Evolutionary conservation across 2,797 vertebrate species (phyloP).

Genomic region (Phylloscopus collybita): DNA sequence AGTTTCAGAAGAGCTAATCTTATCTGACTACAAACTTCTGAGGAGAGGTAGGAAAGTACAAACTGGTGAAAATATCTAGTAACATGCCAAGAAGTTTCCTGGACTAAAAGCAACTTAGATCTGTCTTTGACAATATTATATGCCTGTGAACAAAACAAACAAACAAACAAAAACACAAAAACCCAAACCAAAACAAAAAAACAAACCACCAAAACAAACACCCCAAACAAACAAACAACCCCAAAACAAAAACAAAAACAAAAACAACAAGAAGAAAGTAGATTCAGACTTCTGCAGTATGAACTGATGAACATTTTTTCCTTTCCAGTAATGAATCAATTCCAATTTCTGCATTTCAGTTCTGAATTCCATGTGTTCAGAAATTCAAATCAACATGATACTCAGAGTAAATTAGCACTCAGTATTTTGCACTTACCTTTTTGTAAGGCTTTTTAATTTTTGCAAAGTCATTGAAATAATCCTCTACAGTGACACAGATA

Average conservation of each 20-base stretch:
- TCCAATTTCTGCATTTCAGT: not conserved
- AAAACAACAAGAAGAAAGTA: not conserved
- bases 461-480: conserved; percentile 98
- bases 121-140: not conserved
- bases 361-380: not conserved
- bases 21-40: not conserved
- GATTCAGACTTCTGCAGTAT: not conserved
- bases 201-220: too few species aligned
- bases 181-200: too few species aligned
- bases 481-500: conserved; percentile 96
- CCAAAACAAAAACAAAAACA: not conserved
- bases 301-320: not conserved
- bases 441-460: conserved; percentile 95
- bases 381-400: not conserved
- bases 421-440: conserved; percentile 81
- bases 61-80: not conserved
- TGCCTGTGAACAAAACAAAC: not conserved
- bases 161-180: too few species aligned
- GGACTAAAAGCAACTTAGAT: not conserved
- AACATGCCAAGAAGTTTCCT: not conserved
- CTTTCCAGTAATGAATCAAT: not conserved
- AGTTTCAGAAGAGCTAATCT: not conserved
- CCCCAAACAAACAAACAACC: too few species aligned
- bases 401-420: not conserved
- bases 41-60: not conserved